Evolutionary conservation across 1,140 invertebrate genomes (phyloP), one percentile per base, ranked within the genome.

Genomic region (Microplitis mediator): DNA sequence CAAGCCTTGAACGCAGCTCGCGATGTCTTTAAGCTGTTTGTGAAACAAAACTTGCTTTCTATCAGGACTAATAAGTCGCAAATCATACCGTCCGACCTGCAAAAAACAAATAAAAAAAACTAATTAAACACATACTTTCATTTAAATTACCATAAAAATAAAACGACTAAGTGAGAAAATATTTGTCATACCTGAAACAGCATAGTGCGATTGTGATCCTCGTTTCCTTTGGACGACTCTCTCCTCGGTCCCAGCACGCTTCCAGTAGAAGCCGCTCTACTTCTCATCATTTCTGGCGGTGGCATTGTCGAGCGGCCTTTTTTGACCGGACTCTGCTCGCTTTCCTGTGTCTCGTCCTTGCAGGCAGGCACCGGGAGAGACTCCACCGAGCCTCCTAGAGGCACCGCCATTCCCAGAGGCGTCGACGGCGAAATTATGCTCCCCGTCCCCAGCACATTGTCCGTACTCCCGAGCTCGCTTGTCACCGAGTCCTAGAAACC

Each of bases 181-280:
- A 62, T 9, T 35, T 62, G 77, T 61, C 89, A 88, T 78, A 96
- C 93, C 82, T 96, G 93, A 81, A 93, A 93, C 8, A 98, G 89
- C 96, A 98, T 98, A 1, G 95, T 97, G 31, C 95, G 90, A 88
- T 98, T 98, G 75, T 94, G 92, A 68, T 95, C 93, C 8, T 90
- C 89, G 14, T 74, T 79, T 35, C 75, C 77, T 72, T 79, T 85
- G 1, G 75, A 31, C 0, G 86, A 86, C 75, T 84, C 84, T 32
- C 85, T 80, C n/a, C 86, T 81, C 6, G 80, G 9, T 6, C 74
- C 79, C 54, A 85, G 72, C 2, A 85, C 85, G 65, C 85, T 88
- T 9, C 88, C 88, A 0, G 84, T 88, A 4, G 88, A 89, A 8
- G 86, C 84, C 0, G 88, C 88, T 4, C 88, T 74, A 71, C 81